Base-by-base conservation (phyloP, 2,113 vertebrate species). In the Irena cyanogastra region DNA sequence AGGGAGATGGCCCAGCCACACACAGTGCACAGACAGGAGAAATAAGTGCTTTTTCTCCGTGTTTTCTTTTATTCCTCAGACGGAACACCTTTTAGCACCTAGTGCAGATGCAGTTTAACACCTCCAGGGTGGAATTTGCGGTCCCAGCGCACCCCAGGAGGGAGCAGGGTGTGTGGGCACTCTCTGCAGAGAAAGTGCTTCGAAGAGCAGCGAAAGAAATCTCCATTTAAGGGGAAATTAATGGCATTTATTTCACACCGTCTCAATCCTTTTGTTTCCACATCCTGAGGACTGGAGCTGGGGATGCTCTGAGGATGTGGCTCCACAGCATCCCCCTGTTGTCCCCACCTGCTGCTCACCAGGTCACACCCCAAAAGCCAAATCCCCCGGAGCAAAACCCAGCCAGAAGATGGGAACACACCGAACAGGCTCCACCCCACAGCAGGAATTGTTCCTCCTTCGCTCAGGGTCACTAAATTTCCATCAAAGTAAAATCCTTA, bases 21-120 rank as follows among this genome's bases (percentile, higher is more conserved):
- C 33, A 23, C 54, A 85, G 50, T 53, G 75, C 54, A 52, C 33
- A 45, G 71, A 41, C 22, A 33, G 49, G 52, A 86, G n/a, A 47
- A 90, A 41, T 88, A 93, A 96, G 68, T 88, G 82, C 71, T 93
- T 86, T 88, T 80, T 60, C 16, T 3, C 45, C 16, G 6, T 77
- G 75, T 72, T 90, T 65, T 70, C 75, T 74, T 83, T 92, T 35
- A 52, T 74, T 91, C 75, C 3, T 14, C 86, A 57, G 91, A 84
- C 2, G 7, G 54, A 96, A 87, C 94, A 90, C 90, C 90, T 95
- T 95, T 97, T 97, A 96, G 95, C 94, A 96, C 94, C 84, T 95
- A 69, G 78, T 42, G 71, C 59, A 59, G 94, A 63, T 63, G 79
- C 42, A 74, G 91, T 63, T 94, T 96, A 80, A 86, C 93, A 80